Conservation (phyloP, 1,140 invertebrate genomes). For the Drosophila pruinosa region DNA sequence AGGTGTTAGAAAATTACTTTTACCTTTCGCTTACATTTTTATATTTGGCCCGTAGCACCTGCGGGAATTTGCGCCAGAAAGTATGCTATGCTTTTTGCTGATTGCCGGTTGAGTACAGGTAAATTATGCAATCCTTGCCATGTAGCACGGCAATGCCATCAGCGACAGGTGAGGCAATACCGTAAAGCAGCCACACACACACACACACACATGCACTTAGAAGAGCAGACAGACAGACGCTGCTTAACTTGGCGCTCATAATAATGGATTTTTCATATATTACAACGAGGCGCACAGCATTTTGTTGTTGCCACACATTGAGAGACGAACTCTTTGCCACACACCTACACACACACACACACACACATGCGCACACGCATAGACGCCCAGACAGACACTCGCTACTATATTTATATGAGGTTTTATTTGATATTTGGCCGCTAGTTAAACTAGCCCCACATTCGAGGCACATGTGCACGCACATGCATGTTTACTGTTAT, state of each 20-base stretch:
- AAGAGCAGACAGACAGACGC: background rate
- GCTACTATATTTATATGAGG: background rate
- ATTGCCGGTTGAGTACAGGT: constrained; percentile 74
- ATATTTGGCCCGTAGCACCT: constrained; percentile 41
- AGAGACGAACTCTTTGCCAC: background rate
- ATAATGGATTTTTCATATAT: constrained; percentile 81
- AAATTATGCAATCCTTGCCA: constrained; percentile 82
- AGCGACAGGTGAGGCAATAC: constrained; percentile 61
- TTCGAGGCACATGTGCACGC: background rate
- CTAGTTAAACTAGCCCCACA: constrained; percentile 34
- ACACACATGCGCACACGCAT: background rate
- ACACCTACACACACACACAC: background rate
- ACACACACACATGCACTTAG: background rate
- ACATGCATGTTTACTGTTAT: constrained; percentile 54
- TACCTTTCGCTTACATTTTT: constrained; percentile 43
- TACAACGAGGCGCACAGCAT: constrained; percentile 77
- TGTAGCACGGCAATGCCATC: constrained; percentile 46
- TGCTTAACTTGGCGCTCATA: constrained; percentile 76
- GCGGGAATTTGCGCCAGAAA: constrained; percentile 38
- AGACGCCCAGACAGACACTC: background rate
- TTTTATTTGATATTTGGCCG: constrained; percentile 27
- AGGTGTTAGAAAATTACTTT: constrained; percentile 53
- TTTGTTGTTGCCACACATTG: constrained; percentile 34
- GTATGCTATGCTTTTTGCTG: constrained; percentile 60
- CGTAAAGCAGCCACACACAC: background rate